Evolutionary conservation across 2,888 invertebrate species (phyloP).

Genomic region (Platycheirus rosarum): DNA sequence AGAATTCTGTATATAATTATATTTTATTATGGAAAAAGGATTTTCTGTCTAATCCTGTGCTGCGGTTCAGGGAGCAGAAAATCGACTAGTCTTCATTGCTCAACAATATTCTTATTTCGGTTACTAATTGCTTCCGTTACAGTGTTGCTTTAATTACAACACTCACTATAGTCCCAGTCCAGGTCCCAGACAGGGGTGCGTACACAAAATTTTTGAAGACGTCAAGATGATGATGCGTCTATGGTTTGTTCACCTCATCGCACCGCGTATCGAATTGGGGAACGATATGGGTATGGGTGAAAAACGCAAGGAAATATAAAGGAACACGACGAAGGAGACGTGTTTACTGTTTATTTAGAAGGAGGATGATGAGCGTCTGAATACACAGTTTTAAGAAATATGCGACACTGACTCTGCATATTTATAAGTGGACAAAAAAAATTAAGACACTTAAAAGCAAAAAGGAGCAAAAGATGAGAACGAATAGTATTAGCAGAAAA

Average conservation of each 20-base stretch:
- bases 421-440: constrained; percentile 37
- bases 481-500: constrained; percentile 1
- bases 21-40: constrained; percentile 62
- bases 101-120: constrained; percentile 65
- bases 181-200: constrained; percentile 56
- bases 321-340: neutral
- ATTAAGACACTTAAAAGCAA: constrained; percentile 18
- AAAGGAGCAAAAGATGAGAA: constrained; percentile 17
- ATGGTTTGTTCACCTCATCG: constrained; percentile 73
- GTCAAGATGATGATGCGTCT: constrained; percentile 63
- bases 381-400: constrained; percentile 66
- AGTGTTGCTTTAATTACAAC: constrained; percentile 67
- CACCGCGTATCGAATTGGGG: constrained; percentile 59
- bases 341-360: constrained; percentile 1
- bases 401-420: constrained; percentile 64
- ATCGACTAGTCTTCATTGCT: constrained; percentile 54
- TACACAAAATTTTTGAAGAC: constrained; percentile 38
- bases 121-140: constrained; percentile 73
- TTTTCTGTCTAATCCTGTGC: constrained; percentile 60
- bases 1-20: constrained; percentile 49
- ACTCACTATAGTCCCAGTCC: neutral
- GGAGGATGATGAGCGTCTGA: constrained; percentile 49
- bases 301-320: constrained; percentile 13
- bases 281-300: neutral
- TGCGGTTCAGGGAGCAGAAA: constrained; percentile 67